phyloP scores from a whole-genome alignment of 2,888 invertebrate species.

The Pardosa pseudoannulata region DNA sequence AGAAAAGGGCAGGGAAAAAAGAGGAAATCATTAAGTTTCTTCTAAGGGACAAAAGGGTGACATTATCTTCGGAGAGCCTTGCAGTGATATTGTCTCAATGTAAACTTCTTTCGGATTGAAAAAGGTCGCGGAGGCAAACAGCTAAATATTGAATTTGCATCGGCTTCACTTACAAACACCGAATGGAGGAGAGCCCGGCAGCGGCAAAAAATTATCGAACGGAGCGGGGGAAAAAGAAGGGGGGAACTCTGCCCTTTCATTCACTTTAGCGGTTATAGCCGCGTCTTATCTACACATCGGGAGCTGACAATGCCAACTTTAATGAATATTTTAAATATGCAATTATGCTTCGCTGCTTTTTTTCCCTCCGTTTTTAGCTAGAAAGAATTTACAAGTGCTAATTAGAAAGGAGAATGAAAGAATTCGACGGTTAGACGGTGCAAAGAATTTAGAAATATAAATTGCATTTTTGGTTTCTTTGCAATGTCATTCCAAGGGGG shows the following conservation, averaged over 20 bases:
- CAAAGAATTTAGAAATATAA: constrained; percentile 57
- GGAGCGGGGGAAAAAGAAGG: constrained; percentile 1
- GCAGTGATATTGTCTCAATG: constrained; percentile 68
- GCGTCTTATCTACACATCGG: constrained; percentile 53
- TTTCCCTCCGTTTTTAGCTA: constrained; percentile 60
- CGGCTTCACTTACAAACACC: constrained; percentile 66
- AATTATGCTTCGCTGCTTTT: constrained; percentile 57
- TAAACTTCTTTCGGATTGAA: constrained; percentile 61
- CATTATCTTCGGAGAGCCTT: constrained; percentile 67
- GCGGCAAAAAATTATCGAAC: neutral
- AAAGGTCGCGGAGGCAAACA: constrained; percentile 56
- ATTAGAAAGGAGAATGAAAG: constrained; percentile 51
- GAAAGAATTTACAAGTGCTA: constrained; percentile 63
- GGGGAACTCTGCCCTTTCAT: constrained; percentile 35
- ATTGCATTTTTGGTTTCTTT: constrained; percentile 59
- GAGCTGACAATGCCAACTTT: constrained; percentile 64
- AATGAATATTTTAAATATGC: constrained; percentile 73
- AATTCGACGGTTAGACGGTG: constrained; percentile 39
- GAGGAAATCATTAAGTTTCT: constrained; percentile 66
- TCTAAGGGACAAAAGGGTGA: constrained; percentile 59
- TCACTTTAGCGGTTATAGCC: constrained; percentile 62
- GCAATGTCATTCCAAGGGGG: neutral
- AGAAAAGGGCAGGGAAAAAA: constrained; percentile 27
- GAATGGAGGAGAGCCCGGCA: neutral
- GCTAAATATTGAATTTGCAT: constrained; percentile 69